A percentile compares a stretch with the other conserved stretches of the same genome.
Conservation (phyloP, 2,888 invertebrate genomes). For the Proisotoma minuta region DNA sequence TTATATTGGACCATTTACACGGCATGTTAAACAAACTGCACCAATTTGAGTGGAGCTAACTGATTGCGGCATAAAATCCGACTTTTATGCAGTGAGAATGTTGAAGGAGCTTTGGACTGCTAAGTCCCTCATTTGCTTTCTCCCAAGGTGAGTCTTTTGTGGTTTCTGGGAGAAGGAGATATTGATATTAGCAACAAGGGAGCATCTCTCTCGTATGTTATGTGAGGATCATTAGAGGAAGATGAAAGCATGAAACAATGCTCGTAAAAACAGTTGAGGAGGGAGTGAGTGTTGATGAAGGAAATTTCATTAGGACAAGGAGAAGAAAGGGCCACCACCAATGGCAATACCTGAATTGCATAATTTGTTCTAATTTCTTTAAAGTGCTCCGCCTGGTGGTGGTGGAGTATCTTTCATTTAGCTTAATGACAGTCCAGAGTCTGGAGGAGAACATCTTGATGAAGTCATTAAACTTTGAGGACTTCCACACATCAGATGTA, state of each 20-base stretch:
- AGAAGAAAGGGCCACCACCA: conserved; percentile 36
- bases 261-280: conserved; percentile 45
- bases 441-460: conserved; percentile 47
- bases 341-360: conserved; percentile 48
- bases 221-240: conserved; percentile 38
- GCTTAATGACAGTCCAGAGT: conserved; percentile 47
- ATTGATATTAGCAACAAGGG: conserved; percentile 3
- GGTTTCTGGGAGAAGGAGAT: too few species aligned
- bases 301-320: conserved; percentile 39
- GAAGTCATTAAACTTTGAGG: conserved; percentile 48
- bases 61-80: conserved; percentile 12
- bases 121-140: conserved; percentile 2
- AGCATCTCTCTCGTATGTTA: conserved; percentile 19
- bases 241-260: conserved; percentile 47
- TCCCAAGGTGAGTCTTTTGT: not conserved
- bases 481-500: conserved; percentile 48
- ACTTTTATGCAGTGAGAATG: not conserved
- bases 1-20: conserved; percentile 6
- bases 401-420: conserved; percentile 47
- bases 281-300: conserved; percentile 44
- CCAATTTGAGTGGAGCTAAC: not conserved
- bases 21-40: not conserved
- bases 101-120: not conserved
- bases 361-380: conserved; percentile 49
- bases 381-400: conserved; percentile 42